Base-by-base conservation (phyloP, 2,797 vertebrate species). In the Acanthurus lineatus region DNA sequence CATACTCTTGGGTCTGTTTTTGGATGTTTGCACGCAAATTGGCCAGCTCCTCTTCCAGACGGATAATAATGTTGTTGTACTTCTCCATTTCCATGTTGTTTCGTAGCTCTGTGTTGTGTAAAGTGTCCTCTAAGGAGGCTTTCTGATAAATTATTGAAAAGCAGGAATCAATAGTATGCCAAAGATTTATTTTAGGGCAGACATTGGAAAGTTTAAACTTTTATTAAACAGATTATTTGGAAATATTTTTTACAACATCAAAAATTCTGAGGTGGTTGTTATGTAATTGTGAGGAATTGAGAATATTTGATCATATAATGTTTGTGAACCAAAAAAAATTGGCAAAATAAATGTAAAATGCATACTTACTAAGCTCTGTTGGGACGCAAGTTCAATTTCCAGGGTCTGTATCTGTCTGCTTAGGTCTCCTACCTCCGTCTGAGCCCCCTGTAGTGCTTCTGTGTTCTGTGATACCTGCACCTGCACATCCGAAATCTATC, bases 331-430 rank as follows among this genome's bases (percentile, higher is more conserved):
- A 14, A 66, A 68, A 67, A 16, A 2, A 70, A 70, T 54, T 58
- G 45, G 4, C 49, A 16, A 32, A 67, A 20, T 6, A 22, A 12
- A 17, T 22, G 25, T 45, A 19, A 58, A 49, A 64, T 22, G 1
- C 5, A 66, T 73, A 15, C 92, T 94, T 89, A 95, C 95, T 77
- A 95, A 83, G 77, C 84, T 95, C 89, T 95, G 91, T 88, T 95
- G 94, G 1, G 96, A 96, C 0, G 96, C 94, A 10, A 97, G 93
- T 65, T 98, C 97, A 15, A 97, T 97, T 89, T 98, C 96, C 77
- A 98, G 86, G 3, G 96, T 95, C 89, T 98, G 97, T 68, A 95
- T 61, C 9, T 96, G 96, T 77, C 96, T 95, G 35, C 78, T 77
- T 60, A 96, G 90, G 54, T 98, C 97, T 0, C 90, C 89, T n/a